Percentiles rank a stretch among this genome's conserved stretches.
These are phyloP conservation scores for Molorchus minor DNA, from an alignment of 2,888 invertebrate species.

Conservation along the genomic window DNA sequence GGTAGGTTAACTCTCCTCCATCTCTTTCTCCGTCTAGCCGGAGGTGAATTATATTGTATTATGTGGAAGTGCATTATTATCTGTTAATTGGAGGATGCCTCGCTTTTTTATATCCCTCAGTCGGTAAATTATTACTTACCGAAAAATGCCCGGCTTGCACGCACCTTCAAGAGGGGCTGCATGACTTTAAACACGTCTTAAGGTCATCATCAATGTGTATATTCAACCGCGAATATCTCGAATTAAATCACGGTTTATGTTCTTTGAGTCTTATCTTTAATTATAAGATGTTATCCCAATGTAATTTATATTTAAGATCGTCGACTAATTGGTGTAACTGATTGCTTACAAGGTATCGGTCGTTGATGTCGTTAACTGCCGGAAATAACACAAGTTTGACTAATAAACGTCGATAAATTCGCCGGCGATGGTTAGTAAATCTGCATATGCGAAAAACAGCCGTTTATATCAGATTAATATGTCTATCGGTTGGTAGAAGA, in stretches of 20 bases:
- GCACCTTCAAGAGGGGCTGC: not conserved
- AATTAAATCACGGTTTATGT: too few relatives aligned
- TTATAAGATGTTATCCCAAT: too few relatives aligned
- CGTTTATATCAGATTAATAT: constrained; percentile 28
- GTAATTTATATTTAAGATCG: too few relatives aligned
- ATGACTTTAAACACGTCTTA: too few relatives aligned
- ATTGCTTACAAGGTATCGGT: not conserved
- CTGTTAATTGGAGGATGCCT: constrained; percentile 15
- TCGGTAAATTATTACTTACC: constrained; percentile 7
- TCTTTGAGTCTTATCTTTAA: not conserved
- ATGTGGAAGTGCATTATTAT: constrained; percentile 21
- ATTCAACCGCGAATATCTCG: too few relatives aligned
- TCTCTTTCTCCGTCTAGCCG: not conserved
- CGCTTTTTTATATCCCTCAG: constrained; percentile 2
- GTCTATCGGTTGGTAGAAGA: constrained; percentile 5
- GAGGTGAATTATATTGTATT: constrained; percentile 1
- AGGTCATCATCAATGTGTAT: too few relatives aligned
- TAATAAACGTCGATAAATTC: constrained; percentile 9
- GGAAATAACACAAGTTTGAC: constrained; percentile 16
- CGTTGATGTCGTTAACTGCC: not conserved
- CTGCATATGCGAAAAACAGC: constrained; percentile 22
- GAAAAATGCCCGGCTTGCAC: not conserved
- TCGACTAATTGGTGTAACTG: not conserved
- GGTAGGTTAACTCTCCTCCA: constrained; percentile 10
- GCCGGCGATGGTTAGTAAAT: constrained; percentile 6